Evolutionary conservation across 2,888 invertebrate genomes (phyloP).

Genomic region (Drosophila crucigera): DNA sequence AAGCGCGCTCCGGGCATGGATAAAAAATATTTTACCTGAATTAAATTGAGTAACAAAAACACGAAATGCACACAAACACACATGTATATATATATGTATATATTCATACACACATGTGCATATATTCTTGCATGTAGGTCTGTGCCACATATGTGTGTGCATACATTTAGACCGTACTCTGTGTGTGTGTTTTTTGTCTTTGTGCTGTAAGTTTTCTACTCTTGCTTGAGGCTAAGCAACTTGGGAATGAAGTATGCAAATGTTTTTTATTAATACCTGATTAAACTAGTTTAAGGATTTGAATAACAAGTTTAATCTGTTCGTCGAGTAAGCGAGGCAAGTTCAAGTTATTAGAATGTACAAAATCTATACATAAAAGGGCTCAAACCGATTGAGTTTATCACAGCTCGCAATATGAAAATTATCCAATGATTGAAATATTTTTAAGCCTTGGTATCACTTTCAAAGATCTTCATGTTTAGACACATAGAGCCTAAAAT

Average conservation of each 20-base stretch:
- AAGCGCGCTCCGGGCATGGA: slow-evolving; percentile 51
- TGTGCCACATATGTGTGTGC: slow-evolving; percentile 11
- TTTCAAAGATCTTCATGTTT: not conserved
- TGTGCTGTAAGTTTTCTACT: slow-evolving; percentile 28
- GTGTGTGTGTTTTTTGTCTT: slow-evolving; percentile 30
- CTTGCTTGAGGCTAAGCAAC: slow-evolving; percentile 10
- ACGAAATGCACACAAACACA: slow-evolving; percentile 54
- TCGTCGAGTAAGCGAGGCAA: not conserved
- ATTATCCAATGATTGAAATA: not conserved
- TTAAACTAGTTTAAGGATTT: not conserved
- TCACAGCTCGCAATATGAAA: no score
- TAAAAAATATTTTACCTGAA: slow-evolving; percentile 80
- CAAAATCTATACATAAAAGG: not conserved
- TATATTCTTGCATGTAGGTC: slow-evolving; percentile 22
- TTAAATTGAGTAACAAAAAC: slow-evolving; percentile 83
- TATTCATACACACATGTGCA: slow-evolving; percentile 8
- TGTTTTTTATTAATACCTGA: not conserved
- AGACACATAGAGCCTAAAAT: not conserved
- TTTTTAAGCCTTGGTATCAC: not conserved
- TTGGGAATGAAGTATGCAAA: not conserved
- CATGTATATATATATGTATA: not conserved
- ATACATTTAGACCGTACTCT: slow-evolving; percentile 5
- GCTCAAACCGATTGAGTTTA: not conserved
- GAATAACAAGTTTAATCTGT: not conserved
- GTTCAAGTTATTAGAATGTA: no score